phyloP scores from a whole-genome alignment of 2,113 vertebrate genomes.

The Menura novaehollandiae region DNA sequence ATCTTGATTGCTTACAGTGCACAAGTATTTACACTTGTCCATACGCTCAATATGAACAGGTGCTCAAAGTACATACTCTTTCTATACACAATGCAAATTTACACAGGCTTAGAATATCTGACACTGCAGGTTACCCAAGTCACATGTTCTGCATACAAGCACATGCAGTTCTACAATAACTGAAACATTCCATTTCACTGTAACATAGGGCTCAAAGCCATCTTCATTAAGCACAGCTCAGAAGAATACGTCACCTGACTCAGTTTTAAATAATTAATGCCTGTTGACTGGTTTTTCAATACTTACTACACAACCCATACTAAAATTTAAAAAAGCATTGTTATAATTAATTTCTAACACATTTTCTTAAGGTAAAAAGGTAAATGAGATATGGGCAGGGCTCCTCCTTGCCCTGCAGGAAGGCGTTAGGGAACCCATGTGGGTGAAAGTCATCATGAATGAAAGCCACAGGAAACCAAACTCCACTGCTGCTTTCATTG shows the following conservation, averaged over 20 bases:
- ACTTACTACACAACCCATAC: neutral
- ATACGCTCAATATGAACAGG: neutral
- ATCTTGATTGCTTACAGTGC: neutral
- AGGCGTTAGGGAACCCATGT: fast-evolving
- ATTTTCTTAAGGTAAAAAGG: neutral
- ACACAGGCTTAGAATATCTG: neutral
- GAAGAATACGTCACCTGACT: neutral
- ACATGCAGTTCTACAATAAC: fast-evolving
- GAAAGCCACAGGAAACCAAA: neutral
- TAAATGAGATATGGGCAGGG: fast-evolving
- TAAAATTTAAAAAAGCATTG: neutral
- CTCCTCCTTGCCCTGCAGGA: neutral
- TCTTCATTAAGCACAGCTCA: neutral
- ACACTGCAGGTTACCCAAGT: neutral
- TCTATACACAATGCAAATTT: neutral
- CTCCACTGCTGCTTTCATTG: neutral
- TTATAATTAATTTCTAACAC: neutral
- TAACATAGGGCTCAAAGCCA: neutral
- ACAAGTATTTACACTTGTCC: neutral
- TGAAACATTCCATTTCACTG: neutral
- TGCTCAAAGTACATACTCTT: neutral
- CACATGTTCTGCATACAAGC: neutral
- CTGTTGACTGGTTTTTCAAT: neutral
- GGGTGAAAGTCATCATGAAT: neutral
- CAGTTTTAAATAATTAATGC: neutral